phyloP scores from a whole-genome alignment of 2,888 invertebrate species.

The Linnaemya tessellans region DNA sequence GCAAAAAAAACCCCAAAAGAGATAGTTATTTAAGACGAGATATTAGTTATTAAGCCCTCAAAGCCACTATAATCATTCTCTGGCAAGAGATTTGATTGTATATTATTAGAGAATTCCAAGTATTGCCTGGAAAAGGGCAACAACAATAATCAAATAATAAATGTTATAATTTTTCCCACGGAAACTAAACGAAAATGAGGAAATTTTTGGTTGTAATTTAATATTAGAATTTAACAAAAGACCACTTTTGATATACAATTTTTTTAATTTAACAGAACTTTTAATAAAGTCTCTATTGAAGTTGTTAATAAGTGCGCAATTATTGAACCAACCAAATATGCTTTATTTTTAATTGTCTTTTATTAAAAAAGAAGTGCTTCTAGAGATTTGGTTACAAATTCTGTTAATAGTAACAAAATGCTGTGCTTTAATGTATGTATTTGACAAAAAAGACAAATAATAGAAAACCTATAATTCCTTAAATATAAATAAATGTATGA shows the following conservation, averaged over 20 bases:
- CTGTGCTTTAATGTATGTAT: not conserved
- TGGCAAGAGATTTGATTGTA: conserved; percentile 60
- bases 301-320: not conserved
- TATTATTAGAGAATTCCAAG: conserved; percentile 65
- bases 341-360: not conserved
- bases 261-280: conserved; percentile 49
- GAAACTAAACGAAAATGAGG: not conserved
- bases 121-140: conserved; percentile 42
- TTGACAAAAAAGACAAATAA: conserved; percentile 32
- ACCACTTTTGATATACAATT: conserved; percentile 32
- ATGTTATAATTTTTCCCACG: not conserved
- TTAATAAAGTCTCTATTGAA: conserved; percentile 34
- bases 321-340: not conserved
- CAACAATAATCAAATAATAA: not conserved
- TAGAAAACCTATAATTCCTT: not conserved
- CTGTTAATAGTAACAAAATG: conserved; percentile 11
- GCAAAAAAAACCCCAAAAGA: conserved; percentile 43
- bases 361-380: not conserved
- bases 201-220: conserved; percentile 31
- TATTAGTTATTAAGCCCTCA: conserved; percentile 64
- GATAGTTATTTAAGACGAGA: conserved; percentile 63
- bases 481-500: conserved; percentile 40
- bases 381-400: conserved; percentile 47
- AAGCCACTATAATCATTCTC: conserved; percentile 62
- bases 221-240: conserved; percentile 42